Conservation (phyloP, 2,797 vertebrate genomes). For the Falco cherrug region DNA sequence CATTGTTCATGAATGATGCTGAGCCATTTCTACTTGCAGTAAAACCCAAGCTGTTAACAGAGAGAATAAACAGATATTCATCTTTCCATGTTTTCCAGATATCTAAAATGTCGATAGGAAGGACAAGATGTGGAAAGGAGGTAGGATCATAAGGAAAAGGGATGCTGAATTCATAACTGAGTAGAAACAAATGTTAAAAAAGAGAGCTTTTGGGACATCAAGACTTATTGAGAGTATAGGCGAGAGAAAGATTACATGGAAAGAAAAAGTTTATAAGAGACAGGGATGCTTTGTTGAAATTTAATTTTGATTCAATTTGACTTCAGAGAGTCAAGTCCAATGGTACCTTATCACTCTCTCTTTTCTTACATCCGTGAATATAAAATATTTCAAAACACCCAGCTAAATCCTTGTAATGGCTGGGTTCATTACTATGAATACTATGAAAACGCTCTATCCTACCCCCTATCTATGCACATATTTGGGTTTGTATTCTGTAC, state of each 20-base stretch:
- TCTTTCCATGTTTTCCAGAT: background rate
- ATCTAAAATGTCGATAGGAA: background rate
- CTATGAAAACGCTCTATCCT: background rate
- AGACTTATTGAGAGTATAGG: background rate
- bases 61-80: background rate
- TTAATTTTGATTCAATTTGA: background rate
- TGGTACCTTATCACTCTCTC: background rate
- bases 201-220: background rate
- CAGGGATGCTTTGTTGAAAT: background rate
- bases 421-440: background rate
- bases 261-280: background rate
- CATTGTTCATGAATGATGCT: background rate
- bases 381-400: background rate
- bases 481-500: background rate
- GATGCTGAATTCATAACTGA: background rate
- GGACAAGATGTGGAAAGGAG: background rate
- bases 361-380: background rate
- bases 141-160: background rate
- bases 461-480: background rate
- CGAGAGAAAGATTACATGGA: background rate
- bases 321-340: background rate
- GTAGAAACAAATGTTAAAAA: background rate
- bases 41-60: background rate
- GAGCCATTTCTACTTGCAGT: background rate
- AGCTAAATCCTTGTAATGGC: background rate